Conservation (phyloP, 2,113 vertebrate genomes). For the Crotophaga sulcirostris region DNA sequence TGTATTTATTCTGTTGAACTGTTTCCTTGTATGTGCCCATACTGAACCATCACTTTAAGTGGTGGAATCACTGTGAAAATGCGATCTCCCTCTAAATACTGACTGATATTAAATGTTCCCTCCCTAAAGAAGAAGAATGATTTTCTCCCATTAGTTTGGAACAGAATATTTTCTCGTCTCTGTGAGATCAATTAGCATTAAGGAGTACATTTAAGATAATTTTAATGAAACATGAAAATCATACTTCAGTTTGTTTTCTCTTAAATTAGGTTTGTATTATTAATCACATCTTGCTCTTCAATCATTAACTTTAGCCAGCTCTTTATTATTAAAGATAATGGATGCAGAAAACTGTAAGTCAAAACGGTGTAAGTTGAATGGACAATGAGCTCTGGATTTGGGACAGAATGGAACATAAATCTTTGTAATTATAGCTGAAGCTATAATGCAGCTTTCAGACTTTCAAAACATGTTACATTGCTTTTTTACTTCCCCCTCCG, state of each 20-base stretch:
- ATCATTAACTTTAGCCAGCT: constrained; percentile 56
- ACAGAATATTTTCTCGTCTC: constrained; percentile 21
- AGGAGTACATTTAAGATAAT: constrained; percentile 49
- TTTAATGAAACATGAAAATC: constrained; percentile 62
- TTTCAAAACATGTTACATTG: not conserved
- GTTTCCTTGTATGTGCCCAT: not conserved
- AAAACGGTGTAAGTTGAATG: constrained; percentile 26
- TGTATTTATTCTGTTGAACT: not conserved
- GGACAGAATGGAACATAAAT: constrained; percentile 56
- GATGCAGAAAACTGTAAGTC: constrained; percentile 44
- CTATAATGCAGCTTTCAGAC: not conserved
- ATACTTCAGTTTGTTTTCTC: constrained; percentile 58
- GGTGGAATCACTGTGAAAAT: not conserved
- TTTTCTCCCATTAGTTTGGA: constrained; percentile 31
- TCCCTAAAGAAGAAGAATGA: constrained; percentile 15
- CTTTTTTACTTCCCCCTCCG: not conserved
- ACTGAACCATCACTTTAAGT: not conserved
- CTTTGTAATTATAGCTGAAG: constrained; percentile 42
- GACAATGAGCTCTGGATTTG: constrained; percentile 55
- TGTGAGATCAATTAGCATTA: constrained; percentile 46
- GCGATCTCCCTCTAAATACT: not conserved
- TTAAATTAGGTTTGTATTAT: constrained; percentile 57
- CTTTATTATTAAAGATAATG: constrained; percentile 67
- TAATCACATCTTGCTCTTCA: constrained; percentile 64
- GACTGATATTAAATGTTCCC: not conserved